Evolutionary conservation across 2,888 invertebrate genomes (phyloP).

Genomic region (Rotaria macrura): DNA sequence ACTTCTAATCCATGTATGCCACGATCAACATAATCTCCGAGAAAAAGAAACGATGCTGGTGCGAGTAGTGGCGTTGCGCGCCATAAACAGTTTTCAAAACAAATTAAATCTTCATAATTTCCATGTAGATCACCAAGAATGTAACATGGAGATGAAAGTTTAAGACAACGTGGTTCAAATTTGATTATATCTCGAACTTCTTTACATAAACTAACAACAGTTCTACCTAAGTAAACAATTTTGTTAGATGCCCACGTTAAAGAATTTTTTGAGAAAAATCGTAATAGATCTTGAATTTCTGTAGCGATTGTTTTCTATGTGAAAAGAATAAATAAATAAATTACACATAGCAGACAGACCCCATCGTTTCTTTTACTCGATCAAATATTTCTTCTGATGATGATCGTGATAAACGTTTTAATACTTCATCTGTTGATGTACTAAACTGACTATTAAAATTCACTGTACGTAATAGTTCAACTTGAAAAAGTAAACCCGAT

Average conservation of each 20-base stretch:
- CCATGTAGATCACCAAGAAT: constrained; percentile 66
- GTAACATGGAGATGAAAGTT: constrained; percentile 55
- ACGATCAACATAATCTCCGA: constrained; percentile 68
- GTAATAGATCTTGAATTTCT: constrained; percentile 55
- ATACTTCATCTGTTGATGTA: not conserved
- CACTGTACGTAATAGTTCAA: not conserved
- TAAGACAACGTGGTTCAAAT: constrained; percentile 54
- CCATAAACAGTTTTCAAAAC: constrained; percentile 64
- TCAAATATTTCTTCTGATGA: constrained; percentile 6
- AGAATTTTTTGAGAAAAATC: constrained; percentile 47
- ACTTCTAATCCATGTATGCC: constrained; percentile 62
- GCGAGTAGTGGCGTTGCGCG: constrained; percentile 59
- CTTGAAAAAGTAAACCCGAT: not conserved
- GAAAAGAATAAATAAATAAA: not conserved
- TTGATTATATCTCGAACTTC: constrained; percentile 52
- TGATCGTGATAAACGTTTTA: not conserved
- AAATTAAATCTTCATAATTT: constrained; percentile 60
- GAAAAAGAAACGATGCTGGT: constrained; percentile 60
- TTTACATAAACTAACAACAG: constrained; percentile 54
- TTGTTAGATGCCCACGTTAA: not conserved
- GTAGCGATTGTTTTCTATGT: constrained; percentile 52
- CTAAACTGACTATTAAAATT: not conserved
- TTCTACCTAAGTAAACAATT: not conserved
- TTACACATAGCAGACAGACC: no score
- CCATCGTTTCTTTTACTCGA: not conserved